phyloP scores from a whole-genome alignment of 2,113 vertebrate species.

The Castor canadensis region DNA sequence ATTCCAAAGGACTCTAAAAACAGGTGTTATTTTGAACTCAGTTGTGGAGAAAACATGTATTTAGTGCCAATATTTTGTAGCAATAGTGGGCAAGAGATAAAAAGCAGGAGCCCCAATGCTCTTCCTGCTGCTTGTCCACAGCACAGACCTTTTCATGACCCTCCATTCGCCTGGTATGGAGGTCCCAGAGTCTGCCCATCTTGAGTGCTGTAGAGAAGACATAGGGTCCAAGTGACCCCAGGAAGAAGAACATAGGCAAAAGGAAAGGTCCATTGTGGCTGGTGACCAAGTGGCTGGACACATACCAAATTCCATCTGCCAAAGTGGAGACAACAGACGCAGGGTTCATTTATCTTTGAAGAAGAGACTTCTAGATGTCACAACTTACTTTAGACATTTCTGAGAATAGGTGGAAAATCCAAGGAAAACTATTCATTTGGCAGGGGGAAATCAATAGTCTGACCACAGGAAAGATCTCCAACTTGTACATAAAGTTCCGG shows the following conservation, averaged over 20 bases:
- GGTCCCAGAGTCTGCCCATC: fast-evolving
- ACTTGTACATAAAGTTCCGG: background rate
- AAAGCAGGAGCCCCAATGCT: too few relatives aligned
- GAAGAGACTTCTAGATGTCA: background rate
- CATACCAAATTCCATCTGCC: fast-evolving
- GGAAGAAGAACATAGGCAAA: background rate
- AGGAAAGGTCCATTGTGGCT: fast-evolving
- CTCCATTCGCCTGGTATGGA: too few relatives aligned
- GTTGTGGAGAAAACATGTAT: fast-evolving
- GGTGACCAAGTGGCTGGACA: too few relatives aligned
- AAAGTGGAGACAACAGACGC: too few relatives aligned
- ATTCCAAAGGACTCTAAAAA: background rate
- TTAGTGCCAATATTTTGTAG: fast-evolving
- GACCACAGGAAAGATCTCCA: background rate
- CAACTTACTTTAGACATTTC: background rate
- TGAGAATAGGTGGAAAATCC: background rate
- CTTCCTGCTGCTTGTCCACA: too few relatives aligned
- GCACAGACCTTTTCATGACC: too few relatives aligned
- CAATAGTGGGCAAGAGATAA: fast-evolving
- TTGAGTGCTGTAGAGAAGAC: too few relatives aligned
- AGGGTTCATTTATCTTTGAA: background rate
- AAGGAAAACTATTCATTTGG: background rate
- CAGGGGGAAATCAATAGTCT: fast-evolving
- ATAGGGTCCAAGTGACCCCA: fast-evolving
- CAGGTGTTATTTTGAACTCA: background rate